Conservation (phyloP, 2,113 vertebrate genomes). For the Nothoprocta perdicaria region DNA sequence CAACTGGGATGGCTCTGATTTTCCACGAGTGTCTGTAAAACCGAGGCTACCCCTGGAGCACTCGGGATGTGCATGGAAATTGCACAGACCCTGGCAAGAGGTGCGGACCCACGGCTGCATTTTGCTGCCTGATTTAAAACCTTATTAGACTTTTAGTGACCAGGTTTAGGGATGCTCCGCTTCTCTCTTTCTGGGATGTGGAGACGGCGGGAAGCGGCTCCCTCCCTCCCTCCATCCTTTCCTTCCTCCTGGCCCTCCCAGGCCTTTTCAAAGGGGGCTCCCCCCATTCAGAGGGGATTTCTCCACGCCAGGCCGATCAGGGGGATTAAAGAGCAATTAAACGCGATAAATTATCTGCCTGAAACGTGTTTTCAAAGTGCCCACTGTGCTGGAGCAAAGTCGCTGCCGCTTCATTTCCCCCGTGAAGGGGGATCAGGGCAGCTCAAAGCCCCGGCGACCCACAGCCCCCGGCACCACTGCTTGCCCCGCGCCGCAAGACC, state of each 20-base stretch:
- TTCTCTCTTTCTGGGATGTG: too few species aligned
- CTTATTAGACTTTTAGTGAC: background rate
- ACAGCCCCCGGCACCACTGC: background rate
- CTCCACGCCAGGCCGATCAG: constrained; percentile 90
- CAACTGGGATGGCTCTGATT: fast-evolving
- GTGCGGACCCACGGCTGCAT: background rate
- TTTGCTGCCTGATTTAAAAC: background rate
- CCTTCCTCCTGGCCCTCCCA: background rate
- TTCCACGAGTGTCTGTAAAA: background rate
- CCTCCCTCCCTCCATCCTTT: background rate
- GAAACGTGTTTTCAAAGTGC: constrained; percentile 81
- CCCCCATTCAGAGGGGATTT: constrained; percentile 86
- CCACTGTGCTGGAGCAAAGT: constrained; percentile 79
- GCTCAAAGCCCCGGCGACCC: constrained; percentile 24
- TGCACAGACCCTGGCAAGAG: background rate
- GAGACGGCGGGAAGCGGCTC: background rate
- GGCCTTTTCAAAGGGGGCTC: constrained; percentile 77
- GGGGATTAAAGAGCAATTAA: constrained; percentile 90
- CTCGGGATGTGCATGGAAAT: background rate
- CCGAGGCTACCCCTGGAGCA: background rate
- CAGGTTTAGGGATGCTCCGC: too few species aligned
- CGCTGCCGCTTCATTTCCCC: constrained; percentile 76
- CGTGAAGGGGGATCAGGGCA: constrained; percentile 71
- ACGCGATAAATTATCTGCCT: constrained; percentile 82
- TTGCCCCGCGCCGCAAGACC: background rate